Percentiles rank a stretch among this genome's conserved stretches.
phyloP scores from a whole-genome alignment of 2,113 vertebrate species.

The Paramormyrops kingsleyae region DNA sequence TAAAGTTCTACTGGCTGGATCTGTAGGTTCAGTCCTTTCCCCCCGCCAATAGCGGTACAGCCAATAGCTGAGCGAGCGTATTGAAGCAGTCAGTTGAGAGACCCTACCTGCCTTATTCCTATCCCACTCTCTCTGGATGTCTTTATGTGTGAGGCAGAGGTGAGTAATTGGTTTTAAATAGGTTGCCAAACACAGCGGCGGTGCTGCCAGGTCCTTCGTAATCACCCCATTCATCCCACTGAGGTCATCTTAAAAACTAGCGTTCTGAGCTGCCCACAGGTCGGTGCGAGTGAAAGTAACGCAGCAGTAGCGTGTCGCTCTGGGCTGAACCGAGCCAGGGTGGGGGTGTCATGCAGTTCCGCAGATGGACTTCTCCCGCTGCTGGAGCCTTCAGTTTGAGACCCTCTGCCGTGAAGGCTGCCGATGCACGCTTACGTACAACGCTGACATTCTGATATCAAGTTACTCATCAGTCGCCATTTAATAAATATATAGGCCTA shows the following conservation, averaged over 20 bases:
- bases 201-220: not conserved
- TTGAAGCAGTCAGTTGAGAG: not conserved
- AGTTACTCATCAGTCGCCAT: not conserved
- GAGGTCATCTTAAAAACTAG: not conserved
- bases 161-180: slow-evolving; percentile 1
- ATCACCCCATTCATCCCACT: not conserved
- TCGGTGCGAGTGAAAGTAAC: not conserved
- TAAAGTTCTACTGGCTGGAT: not conserved
- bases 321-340: not conserved
- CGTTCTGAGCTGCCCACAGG: not conserved
- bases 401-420: not conserved
- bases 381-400: not conserved
- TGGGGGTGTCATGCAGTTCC: not conserved
- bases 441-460: not conserved
- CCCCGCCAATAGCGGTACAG: not conserved
- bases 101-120: not conserved
- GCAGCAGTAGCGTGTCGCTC: not conserved
- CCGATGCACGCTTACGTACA: not conserved
- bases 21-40: not conserved
- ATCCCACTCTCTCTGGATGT: not conserved
- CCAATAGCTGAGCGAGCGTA: not conserved
- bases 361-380: not conserved
- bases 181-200: not conserved
- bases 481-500: not conserved
- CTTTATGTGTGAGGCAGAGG: not conserved